phyloP scores from a whole-genome alignment of 2,113 vertebrate species.

The Coptodon rendalli region DNA sequence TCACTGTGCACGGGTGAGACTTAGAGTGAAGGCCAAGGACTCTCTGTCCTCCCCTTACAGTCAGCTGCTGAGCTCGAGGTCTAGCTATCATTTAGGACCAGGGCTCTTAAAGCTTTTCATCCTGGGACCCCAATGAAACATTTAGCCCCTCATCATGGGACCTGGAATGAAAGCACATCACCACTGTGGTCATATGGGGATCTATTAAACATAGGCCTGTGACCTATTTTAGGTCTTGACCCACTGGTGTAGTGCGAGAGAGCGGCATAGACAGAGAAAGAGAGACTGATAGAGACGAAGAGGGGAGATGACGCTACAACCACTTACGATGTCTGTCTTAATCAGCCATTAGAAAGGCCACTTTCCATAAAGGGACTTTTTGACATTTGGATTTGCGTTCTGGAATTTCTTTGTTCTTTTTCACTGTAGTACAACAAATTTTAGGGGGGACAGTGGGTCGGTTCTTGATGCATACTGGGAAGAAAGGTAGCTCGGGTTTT shows the following conservation, averaged over 20 bases:
- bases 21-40: conserved; percentile 53
- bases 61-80: conserved; percentile 8
- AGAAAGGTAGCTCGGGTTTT: not conserved
- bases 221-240: conserved; percentile 60
- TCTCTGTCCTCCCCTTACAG: conserved; percentile 29
- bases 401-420: not conserved
- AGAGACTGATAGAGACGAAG: not conserved
- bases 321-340: conserved; percentile 30
- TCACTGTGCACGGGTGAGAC: conserved; percentile 48
- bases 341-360: conserved; percentile 15
- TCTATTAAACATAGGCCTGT: conserved; percentile 60
- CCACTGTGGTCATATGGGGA: conserved; percentile 30
- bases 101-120: conserved; percentile 56
- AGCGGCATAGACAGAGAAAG: not conserved
- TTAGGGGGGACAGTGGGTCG: not conserved
- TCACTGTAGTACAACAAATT: not conserved
- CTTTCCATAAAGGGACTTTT: not conserved
- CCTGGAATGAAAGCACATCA: conserved; percentile 35
- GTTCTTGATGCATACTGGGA: not conserved
- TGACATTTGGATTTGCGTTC: conserved; percentile 35
- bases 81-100: conserved; percentile 57
- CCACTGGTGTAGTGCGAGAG: conserved; percentile 7
- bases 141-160: conserved; percentile 53
- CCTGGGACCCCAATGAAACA: conserved; percentile 57
- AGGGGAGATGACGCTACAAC: conserved; percentile 32